Conservation (phyloP, 2,797 vertebrate species). For the Sciaenops ocellatus region DNA sequence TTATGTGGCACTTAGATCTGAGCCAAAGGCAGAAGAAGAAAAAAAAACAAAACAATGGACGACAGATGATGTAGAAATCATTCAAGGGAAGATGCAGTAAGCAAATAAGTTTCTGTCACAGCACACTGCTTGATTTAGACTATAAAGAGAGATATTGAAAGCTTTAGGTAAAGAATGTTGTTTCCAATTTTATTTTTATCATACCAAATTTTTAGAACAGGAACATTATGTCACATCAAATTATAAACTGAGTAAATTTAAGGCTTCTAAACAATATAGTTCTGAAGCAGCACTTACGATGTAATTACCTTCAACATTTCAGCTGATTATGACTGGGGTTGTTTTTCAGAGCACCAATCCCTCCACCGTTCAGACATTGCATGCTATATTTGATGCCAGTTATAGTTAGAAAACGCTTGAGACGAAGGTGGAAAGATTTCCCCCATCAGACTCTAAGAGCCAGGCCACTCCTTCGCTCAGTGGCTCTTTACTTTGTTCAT, state of each 20-base stretch:
- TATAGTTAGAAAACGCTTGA: constrained; percentile 38
- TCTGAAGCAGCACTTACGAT: not conserved
- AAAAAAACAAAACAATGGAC: not conserved
- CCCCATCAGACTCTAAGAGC: constrained; percentile 34
- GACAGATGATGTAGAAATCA: not conserved
- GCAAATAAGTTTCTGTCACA: not conserved
- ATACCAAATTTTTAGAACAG: not conserved
- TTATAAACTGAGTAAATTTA: not conserved
- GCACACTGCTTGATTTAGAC: not conserved
- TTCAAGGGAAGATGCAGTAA: not conserved
- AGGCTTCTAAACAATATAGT: not conserved
- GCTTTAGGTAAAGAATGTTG: not conserved
- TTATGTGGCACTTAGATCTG: not conserved
- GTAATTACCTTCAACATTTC: constrained; percentile 23
- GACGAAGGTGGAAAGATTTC: constrained; percentile 47
- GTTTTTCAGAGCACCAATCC: constrained; percentile 32
- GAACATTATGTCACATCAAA: not conserved
- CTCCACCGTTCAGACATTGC: constrained; percentile 23
- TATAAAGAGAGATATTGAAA: not conserved
- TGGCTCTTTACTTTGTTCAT: constrained; percentile 53
- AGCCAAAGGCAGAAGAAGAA: not conserved
- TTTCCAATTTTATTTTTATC: not conserved
- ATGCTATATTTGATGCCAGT: constrained; percentile 20
- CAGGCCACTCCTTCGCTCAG: constrained; percentile 38
- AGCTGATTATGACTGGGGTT: constrained; percentile 26